Percentiles rank a stretch among this genome's conserved stretches.
Conservation (phyloP, 2,113 vertebrate genomes). For the Xenus cinereus region DNA sequence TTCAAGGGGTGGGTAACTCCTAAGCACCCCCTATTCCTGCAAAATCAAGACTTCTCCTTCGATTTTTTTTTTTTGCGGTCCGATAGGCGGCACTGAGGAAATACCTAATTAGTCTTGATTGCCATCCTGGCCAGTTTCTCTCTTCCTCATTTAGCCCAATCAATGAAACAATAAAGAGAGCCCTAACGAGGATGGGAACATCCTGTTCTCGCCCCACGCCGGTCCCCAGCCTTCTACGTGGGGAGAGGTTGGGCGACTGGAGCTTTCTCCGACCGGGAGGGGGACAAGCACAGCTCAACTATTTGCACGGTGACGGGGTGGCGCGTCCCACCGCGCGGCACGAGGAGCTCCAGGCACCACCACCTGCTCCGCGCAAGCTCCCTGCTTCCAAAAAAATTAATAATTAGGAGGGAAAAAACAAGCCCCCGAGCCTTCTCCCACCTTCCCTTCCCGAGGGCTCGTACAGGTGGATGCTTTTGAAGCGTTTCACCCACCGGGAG, state of each 20-base stretch:
- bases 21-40: not conserved
- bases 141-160: not conserved
- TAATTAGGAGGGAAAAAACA: not conserved
- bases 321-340: fast-evolving
- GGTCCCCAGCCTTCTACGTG: not conserved
- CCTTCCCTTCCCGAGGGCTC: not conserved
- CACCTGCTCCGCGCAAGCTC: not conserved
- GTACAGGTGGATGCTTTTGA: not conserved
- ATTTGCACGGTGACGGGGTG: fast-evolving
- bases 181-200: not conserved
- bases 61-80: not conserved
- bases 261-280: not conserved
- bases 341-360: not conserved
- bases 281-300: not conserved
- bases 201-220: not conserved
- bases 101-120: slow-evolving; percentile 3
- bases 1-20: not conserved
- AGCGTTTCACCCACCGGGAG: not conserved
- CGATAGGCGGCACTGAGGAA: not conserved
- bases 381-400: not conserved
- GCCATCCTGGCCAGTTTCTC: not conserved
- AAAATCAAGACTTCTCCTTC: not conserved
- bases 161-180: not conserved
- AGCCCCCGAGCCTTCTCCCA: not conserved
- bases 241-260: not conserved